Evolutionary conservation across 2,888 invertebrate species (phyloP).

Genomic region (Thecophora atra): DNA sequence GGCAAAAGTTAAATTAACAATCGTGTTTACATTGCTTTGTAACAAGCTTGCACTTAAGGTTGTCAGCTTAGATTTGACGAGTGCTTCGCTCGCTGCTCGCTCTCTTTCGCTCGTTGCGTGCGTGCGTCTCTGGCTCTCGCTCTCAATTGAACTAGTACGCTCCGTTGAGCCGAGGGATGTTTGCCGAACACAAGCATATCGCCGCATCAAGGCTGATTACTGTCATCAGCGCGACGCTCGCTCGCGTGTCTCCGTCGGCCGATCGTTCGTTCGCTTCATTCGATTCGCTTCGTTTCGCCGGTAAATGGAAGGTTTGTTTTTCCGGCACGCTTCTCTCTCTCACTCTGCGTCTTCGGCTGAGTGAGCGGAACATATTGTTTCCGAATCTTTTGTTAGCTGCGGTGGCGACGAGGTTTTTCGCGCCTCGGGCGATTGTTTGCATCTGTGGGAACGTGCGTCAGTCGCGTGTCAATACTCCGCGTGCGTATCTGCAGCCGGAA

Average conservation of each 20-base stretch:
- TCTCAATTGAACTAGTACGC: conserved; percentile 21
- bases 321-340: conserved; percentile 39
- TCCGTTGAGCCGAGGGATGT: not conserved
- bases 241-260: conserved; percentile 51
- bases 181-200: conserved; percentile 37
- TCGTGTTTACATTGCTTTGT: conserved; percentile 65
- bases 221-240: conserved; percentile 55
- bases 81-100: conserved; percentile 1
- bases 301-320: conserved; percentile 63
- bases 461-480: conserved; percentile 28
- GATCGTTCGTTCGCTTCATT: too few relatives aligned
- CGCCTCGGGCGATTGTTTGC: conserved; percentile 59
- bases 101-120: too few relatives aligned
- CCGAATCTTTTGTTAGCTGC: conserved; percentile 48
- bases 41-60: conserved; percentile 66
- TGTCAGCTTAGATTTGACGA: conserved; percentile 51
- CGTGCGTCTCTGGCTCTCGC: conserved; percentile 3
- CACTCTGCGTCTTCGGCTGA: not conserved
- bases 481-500: conserved; percentile 35
- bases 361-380: conserved; percentile 51
- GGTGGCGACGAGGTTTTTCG: conserved; percentile 58
- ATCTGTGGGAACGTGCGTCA: conserved; percentile 48
- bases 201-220: conserved; percentile 62
- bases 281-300: too few relatives aligned
- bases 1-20: conserved; percentile 59